These are phyloP conservation scores for Argya squamiceps DNA, from an alignment of 2,797 vertebrate genomes.

Conservation along the genomic window DNA sequence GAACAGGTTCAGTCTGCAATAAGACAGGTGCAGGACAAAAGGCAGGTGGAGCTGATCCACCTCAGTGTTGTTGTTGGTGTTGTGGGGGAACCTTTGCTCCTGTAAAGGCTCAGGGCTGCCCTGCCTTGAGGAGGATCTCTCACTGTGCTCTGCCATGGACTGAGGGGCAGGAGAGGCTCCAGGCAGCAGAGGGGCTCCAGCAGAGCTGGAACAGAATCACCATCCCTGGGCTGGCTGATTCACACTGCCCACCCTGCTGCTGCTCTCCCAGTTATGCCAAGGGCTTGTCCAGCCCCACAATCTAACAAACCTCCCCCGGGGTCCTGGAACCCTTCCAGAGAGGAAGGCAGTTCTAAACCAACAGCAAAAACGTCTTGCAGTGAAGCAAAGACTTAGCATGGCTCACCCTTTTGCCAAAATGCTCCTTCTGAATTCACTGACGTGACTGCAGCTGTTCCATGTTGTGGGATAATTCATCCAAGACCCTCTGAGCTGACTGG, in stretches of 20 bases:
- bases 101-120: not conserved
- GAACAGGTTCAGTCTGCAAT: not conserved
- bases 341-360: not conserved
- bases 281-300: not conserved
- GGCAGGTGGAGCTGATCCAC: not conserved
- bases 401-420: not conserved
- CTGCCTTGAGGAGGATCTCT: not conserved
- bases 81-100: not conserved
- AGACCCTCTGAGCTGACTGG: not conserved
- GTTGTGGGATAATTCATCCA: not conserved
- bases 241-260: not conserved
- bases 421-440: fast-evolving
- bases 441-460: not conserved
- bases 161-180: not conserved
- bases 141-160: fast-evolving
- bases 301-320: not conserved
- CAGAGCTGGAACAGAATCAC: not conserved
- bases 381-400: not conserved
- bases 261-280: not conserved
- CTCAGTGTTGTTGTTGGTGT: fast-evolving
- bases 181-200: not conserved
- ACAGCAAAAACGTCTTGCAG: not conserved
- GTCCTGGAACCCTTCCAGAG: not conserved
- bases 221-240: fast-evolving
- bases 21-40: not conserved